A percentile compares a stretch with the other conserved stretches of the same genome.
Conservation (phyloP, 1,140 invertebrate species). For the Hyles euphorbiae region DNA sequence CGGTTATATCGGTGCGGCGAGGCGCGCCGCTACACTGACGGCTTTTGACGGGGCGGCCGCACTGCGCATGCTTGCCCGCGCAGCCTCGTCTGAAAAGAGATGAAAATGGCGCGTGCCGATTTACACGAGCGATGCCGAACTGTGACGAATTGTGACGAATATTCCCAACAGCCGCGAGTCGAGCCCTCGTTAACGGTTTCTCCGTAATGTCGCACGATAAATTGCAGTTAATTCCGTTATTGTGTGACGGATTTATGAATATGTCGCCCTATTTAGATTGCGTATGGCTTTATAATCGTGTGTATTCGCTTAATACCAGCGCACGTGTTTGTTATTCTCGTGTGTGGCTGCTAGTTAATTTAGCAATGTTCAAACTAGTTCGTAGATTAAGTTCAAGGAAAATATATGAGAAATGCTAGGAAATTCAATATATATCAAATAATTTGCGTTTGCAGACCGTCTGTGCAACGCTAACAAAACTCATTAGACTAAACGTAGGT, state of each 20-base stretch:
- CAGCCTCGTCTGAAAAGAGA: conserved; percentile 44
- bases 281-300: conserved; percentile 16
- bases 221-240: conserved; percentile 63
- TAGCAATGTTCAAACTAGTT: too few relatives aligned
- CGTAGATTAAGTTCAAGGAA: too few relatives aligned
- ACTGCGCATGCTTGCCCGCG: conserved; percentile 62
- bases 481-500: too few relatives aligned
- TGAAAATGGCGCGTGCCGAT: conserved; percentile 34
- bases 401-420: too few relatives aligned
- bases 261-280: conserved; percentile 13
- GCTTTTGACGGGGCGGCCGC: conserved; percentile 38
- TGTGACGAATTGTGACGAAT: conserved; percentile 28
- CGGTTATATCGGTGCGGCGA: conserved; percentile 45
- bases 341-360: too few relatives aligned
- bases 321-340: neutral
- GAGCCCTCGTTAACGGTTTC: conserved; percentile 52
- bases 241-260: conserved; percentile 36
- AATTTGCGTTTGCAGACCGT: too few relatives aligned
- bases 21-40: conserved; percentile 45
- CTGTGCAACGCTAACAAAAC: too few relatives aligned
- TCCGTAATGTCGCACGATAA: conserved; percentile 50
- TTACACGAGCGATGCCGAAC: conserved; percentile 37
- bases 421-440: too few relatives aligned
- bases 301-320: neutral
- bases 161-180: conserved; percentile 33